Evolutionary conservation across 2,797 vertebrate species (phyloP).

Genomic region (Sebastes dallii): DNA sequence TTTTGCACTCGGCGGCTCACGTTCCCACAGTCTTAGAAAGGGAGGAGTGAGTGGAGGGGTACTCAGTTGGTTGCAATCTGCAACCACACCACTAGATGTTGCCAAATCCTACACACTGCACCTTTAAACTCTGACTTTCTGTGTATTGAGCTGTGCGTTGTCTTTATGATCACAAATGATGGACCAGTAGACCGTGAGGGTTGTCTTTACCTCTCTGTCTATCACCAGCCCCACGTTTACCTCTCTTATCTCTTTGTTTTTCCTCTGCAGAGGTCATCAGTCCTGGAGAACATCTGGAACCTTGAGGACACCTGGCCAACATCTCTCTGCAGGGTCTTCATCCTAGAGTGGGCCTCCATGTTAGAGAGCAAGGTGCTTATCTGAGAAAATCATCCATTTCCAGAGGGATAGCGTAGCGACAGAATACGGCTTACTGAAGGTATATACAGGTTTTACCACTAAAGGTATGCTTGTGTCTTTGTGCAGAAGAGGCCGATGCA

Average conservation of each 20-base stretch:
- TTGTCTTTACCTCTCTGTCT: background rate
- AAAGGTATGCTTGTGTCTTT: constrained; percentile 7
- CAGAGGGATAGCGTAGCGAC: background rate
- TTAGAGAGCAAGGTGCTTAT: constrained; percentile 81
- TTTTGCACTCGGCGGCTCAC: no score
- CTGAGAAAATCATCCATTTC: background rate
- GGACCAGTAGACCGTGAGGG: no score
- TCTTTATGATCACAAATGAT: background rate
- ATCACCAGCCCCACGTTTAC: background rate
- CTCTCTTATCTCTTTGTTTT: background rate
- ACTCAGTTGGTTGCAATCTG: background rate
- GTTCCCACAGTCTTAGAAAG: no score
- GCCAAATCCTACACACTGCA: background rate
- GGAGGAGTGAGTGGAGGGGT: no score
- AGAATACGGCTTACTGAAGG: background rate
- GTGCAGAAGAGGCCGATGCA: constrained; percentile 78
- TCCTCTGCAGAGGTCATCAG: constrained; percentile 71
- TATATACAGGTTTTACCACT: background rate
- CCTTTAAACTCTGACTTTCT: no score
- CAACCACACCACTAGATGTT: background rate
- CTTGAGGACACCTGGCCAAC: constrained; percentile 80
- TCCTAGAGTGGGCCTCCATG: constrained; percentile 80
- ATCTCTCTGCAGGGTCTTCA: constrained; percentile 75
- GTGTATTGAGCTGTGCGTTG: background rate
- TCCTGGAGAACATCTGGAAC: constrained; percentile 80